phyloP scores from a whole-genome alignment of 2,113 vertebrate species.

The Nothobranchius furzeri region DNA sequence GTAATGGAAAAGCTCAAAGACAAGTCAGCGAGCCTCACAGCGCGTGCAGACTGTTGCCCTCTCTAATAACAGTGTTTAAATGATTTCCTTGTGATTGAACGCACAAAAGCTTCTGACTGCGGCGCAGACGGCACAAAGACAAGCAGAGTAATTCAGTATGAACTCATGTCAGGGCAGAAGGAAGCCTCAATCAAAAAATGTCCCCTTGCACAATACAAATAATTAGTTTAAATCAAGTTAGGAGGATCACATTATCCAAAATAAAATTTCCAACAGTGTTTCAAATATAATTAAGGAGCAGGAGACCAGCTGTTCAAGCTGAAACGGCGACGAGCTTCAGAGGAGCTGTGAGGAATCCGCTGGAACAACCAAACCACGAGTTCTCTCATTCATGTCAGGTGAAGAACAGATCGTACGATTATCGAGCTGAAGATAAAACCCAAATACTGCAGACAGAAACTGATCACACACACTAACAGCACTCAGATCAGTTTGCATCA shows the following conservation, averaged over 20 bases:
- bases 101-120: constrained; percentile 26
- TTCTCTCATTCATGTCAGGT: constrained; percentile 61
- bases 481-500: constrained; percentile 42
- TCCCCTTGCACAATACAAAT: constrained; percentile 66
- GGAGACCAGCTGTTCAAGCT: constrained; percentile 68
- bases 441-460: neutral
- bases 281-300: constrained; percentile 67
- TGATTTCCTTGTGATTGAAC: constrained; percentile 51
- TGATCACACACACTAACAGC: constrained; percentile 16
- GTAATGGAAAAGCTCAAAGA: constrained; percentile 43
- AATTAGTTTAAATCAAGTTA: constrained; percentile 74
- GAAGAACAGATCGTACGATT: constrained; percentile 30
- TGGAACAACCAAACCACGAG: constrained; percentile 54
- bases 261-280: constrained; percentile 73
- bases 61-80: constrained; percentile 29
- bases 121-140: constrained; percentile 18
- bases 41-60: constrained; percentile 11
- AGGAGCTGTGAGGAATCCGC: constrained; percentile 38
- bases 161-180: constrained; percentile 53
- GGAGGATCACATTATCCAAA: constrained; percentile 78
- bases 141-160: constrained; percentile 55
- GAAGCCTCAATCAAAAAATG: constrained; percentile 45
- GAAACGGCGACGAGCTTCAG: constrained; percentile 44
- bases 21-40: constrained; percentile 34
- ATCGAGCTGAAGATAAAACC: constrained; percentile 12